Conservation (phyloP, 2,888 invertebrate genomes). For the Metalampra italica region DNA sequence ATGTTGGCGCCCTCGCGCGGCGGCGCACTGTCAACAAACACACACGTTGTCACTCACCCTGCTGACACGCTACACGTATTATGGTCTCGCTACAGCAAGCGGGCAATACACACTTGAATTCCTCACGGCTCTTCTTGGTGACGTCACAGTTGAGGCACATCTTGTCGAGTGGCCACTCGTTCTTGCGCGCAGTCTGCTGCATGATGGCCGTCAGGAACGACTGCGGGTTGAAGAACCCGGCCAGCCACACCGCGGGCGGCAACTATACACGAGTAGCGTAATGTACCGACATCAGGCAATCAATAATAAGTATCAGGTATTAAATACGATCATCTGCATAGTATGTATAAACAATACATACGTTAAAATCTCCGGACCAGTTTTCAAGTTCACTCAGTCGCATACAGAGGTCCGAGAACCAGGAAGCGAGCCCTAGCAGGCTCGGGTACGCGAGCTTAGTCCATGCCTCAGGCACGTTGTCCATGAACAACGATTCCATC, state of each 20-base stretch:
- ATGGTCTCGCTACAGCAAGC: background rate
- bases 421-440: constrained; percentile 86
- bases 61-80: too few relatives aligned
- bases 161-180: constrained; percentile 97
- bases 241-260: constrained; percentile 94
- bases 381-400: constrained; percentile 89
- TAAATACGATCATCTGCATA: too few relatives aligned
- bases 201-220: constrained; percentile 97
- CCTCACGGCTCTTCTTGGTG: constrained; percentile 91
- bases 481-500: constrained; percentile 91
- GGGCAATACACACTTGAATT: constrained; percentile 81
- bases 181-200: constrained; percentile 97
- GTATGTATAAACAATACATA: constrained; percentile 26
- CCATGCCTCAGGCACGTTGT: constrained; percentile 92
- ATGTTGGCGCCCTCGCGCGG: constrained; percentile 96
- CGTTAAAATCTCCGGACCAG: constrained; percentile 92
- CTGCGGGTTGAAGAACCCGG: constrained; percentile 97
- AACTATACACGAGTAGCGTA: too few relatives aligned
- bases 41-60: background rate
- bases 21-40: constrained; percentile 74
- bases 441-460: constrained; percentile 93
- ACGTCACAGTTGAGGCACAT: constrained; percentile 98
- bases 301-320: too few relatives aligned
- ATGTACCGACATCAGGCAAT: too few relatives aligned
- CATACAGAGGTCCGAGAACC: constrained; percentile 91